Conservation (phyloP, 2,888 invertebrate genomes). For the Ellobium chinense region DNA sequence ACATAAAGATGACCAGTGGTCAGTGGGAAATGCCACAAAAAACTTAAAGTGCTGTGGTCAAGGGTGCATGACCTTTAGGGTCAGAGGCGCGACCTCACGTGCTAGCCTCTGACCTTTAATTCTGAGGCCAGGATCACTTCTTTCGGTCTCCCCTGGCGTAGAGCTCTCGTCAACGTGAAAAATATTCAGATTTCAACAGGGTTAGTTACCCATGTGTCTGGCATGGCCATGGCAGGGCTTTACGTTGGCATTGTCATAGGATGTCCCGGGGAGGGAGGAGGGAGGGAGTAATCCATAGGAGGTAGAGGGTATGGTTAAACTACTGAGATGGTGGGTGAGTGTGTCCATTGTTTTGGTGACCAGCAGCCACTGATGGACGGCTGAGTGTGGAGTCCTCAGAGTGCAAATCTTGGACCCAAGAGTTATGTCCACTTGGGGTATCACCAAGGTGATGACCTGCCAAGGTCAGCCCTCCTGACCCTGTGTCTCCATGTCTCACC, state of each 20-base stretch:
- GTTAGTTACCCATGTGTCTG: background rate
- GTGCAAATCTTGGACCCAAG: background rate
- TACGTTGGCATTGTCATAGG: background rate
- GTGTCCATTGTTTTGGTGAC: conserved; percentile 22
- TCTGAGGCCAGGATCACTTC: conserved; percentile 54
- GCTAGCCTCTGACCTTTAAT: conserved; percentile 49
- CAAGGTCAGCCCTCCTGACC: conserved; percentile 6
- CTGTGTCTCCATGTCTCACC: conserved; percentile 1
- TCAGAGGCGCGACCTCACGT: conserved; percentile 49
- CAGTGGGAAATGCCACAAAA: conserved; percentile 22
- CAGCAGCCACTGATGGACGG: conserved; percentile 16
- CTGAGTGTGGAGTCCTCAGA: background rate
- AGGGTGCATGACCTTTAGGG: conserved; percentile 45
- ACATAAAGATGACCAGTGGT: conserved; percentile 37
- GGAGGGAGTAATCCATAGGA: background rate
- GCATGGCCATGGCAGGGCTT: background rate
- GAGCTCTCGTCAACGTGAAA: background rate
- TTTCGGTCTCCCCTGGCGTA: conserved; percentile 1
- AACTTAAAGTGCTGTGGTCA: conserved; percentile 48
- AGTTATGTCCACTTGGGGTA: conserved; percentile 7
- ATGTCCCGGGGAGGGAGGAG: background rate
- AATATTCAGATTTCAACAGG: background rate
- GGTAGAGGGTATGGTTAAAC: background rate
- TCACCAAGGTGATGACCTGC: background rate
- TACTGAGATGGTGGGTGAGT: background rate